Evolutionary conservation across 2,888 invertebrate genomes (phyloP).

Genomic region (Cloeon dipterum): DNA sequence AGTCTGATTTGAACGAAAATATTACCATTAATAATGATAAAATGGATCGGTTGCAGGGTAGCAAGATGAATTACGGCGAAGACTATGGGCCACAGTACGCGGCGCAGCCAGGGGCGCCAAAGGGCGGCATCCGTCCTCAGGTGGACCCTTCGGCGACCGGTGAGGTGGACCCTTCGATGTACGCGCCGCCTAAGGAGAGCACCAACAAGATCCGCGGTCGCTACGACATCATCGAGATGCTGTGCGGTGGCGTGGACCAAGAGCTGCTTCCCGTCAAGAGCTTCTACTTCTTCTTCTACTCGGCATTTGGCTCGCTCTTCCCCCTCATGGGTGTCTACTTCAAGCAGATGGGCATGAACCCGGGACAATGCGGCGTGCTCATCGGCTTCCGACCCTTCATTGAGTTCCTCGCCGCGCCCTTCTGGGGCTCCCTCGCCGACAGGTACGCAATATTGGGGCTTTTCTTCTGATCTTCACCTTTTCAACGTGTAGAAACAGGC

Average conservation of each 20-base stretch:
- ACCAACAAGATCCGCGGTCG: slow-evolving; percentile 76
- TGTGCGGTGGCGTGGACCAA: slow-evolving; percentile 61
- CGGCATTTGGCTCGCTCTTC: slow-evolving; percentile 93
- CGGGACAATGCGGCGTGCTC: slow-evolving; percentile 80
- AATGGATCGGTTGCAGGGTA: too few relatives aligned
- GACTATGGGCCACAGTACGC: slow-evolving; percentile 1
- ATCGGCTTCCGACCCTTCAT: slow-evolving; percentile 92
- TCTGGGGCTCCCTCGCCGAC: slow-evolving; percentile 93
- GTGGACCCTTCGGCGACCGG: slow-evolving; percentile 65
- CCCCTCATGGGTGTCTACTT: slow-evolving; percentile 98
- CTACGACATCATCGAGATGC: slow-evolving; percentile 59
- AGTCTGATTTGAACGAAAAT: too few relatives aligned
- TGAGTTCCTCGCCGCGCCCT: slow-evolving; percentile 90
- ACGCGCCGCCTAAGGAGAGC: slow-evolving; percentile 68
- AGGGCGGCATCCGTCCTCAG: slow-evolving; percentile 32
- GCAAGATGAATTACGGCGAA: background rate
- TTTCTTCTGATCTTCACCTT: too few relatives aligned
- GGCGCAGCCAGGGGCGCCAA: slow-evolving; percentile 4
- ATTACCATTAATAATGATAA: too few relatives aligned
- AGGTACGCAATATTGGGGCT: slow-evolving; percentile 21
- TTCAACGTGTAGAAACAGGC: too few relatives aligned
- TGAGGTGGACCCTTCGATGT: slow-evolving; percentile 58
- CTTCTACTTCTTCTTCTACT: slow-evolving; percentile 98
- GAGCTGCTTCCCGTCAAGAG: slow-evolving; percentile 87
- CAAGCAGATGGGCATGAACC: slow-evolving; percentile 99